Evolutionary conservation across 2,888 invertebrate species (phyloP).

Genomic region (Noctua pronuba): DNA sequence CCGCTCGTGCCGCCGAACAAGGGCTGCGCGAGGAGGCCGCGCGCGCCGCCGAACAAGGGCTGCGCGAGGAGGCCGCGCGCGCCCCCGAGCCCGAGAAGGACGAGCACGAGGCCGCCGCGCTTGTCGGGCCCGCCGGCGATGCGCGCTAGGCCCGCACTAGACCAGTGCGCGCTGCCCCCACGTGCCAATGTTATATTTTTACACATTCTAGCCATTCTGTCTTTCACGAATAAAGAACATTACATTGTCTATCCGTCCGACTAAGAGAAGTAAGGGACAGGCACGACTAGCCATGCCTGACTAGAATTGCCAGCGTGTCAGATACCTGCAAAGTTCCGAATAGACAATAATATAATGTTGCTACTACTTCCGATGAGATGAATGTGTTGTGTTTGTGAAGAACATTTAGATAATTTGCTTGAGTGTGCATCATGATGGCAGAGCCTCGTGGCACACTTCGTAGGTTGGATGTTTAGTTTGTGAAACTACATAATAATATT

Average conservation of each 20-base stretch:
- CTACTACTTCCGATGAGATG: neutral
- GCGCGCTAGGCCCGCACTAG: neutral
- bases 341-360: constrained; percentile 19
- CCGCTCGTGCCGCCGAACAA: constrained; percentile 10
- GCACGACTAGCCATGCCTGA: neutral
- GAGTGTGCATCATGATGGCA: neutral
- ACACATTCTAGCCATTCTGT: neutral
- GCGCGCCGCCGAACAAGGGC: neutral
- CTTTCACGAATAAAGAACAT: neutral
- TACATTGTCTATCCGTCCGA: neutral
- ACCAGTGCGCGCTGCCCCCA: neutral
- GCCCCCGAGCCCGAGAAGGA: neutral
- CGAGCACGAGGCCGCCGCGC: constrained; percentile 7
- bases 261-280: neutral
- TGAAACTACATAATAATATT: constrained; percentile 10
- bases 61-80: neutral
- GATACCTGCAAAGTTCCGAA: neutral
- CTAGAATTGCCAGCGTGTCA: neutral
- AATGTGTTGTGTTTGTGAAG: constrained; percentile 11
- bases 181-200: constrained; percentile 3
- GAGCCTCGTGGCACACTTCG: neutral
- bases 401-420: neutral
- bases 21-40: neutral
- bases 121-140: constrained; percentile 12
- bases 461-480: constrained; percentile 32